Evolutionary conservation across 2,888 invertebrate genomes (phyloP).

Genomic region (Aricia artaxerxes): DNA sequence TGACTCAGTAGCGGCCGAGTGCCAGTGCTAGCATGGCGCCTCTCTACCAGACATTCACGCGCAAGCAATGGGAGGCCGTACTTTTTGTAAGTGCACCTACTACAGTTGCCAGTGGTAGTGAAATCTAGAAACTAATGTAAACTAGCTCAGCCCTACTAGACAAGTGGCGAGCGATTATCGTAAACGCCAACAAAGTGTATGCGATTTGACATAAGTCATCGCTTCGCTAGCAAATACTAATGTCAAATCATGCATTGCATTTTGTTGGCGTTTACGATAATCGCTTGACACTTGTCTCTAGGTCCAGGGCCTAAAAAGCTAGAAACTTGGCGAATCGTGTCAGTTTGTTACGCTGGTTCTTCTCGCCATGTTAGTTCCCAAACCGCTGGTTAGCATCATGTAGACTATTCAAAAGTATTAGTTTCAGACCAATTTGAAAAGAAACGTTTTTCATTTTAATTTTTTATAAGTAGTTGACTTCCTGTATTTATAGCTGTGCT

Average conservation of each 20-base stretch:
- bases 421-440: too few relatives aligned
- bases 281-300: too few relatives aligned
- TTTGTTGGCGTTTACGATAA: too few relatives aligned
- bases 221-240: too few relatives aligned
- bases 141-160: background rate
- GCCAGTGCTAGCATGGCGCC: conserved; percentile 52
- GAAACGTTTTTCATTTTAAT: too few relatives aligned
- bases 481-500: too few relatives aligned
- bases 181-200: too few relatives aligned
- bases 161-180: too few relatives aligned
- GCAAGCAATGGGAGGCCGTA: conserved; percentile 69
- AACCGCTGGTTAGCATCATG: background rate
- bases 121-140: background rate
- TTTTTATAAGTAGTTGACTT: too few relatives aligned
- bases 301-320: background rate
- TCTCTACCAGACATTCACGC: conserved; percentile 62
- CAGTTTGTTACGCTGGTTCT: background rate
- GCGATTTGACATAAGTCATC: too few relatives aligned
- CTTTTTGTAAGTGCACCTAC: conserved; percentile 55
- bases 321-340: background rate
- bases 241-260: too few relatives aligned
- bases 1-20: conserved; percentile 30
- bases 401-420: background rate
- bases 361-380: background rate
- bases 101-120: background rate